phyloP scores from a whole-genome alignment of 2,113 vertebrate species.

The Microtus montanus region DNA sequence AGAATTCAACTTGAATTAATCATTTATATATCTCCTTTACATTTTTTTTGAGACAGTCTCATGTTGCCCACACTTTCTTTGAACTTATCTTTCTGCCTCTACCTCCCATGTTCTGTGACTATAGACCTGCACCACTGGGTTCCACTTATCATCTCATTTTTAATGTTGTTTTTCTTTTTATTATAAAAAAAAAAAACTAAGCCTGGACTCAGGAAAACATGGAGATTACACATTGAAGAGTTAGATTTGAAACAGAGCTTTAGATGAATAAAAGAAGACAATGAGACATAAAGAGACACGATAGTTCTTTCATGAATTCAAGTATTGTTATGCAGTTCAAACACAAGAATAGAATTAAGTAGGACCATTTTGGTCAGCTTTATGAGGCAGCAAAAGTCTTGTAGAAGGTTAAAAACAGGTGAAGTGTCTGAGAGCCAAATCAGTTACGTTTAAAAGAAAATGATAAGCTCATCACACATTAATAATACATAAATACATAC shows the following conservation, averaged over 20 bases:
- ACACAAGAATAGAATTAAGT: neutral
- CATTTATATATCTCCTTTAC: neutral
- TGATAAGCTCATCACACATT: neutral
- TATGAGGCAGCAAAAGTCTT: neutral
- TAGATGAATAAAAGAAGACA: neutral
- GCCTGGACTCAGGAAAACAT: neutral
- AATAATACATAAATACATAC: neutral
- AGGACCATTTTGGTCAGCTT: neutral
- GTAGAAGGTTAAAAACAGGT: neutral
- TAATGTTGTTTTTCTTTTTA: neutral
- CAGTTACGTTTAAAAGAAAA: neutral
- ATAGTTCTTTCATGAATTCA: neutral
- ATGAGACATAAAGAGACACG: neutral
- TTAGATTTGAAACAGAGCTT: constrained; percentile 23
- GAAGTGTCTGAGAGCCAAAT: neutral
- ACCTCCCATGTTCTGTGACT: neutral
- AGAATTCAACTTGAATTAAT: constrained; percentile 27
- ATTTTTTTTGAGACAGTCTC: neutral
- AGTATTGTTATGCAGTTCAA: neutral
- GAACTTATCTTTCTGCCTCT: neutral
- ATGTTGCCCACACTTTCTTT: no score
- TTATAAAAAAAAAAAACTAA: neutral
- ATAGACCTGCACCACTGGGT: neutral
- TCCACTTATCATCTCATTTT: neutral
- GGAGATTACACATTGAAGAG: neutral